phyloP scores from a whole-genome alignment of 2,888 invertebrate genomes.

The Phalera bucephala region DNA sequence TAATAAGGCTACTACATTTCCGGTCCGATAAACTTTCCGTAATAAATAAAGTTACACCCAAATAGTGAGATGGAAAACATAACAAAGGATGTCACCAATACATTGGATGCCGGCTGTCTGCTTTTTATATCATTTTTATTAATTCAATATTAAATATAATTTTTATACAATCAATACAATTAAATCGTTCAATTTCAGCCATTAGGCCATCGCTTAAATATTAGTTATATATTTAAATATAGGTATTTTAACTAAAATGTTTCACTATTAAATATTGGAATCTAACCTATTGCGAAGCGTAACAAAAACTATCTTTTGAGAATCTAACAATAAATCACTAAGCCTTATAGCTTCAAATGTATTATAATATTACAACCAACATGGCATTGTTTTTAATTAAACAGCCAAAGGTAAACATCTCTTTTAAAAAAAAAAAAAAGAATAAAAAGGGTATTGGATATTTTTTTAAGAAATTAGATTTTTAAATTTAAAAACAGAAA shows the following conservation, averaged over 20 bases:
- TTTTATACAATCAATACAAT: slow-evolving; percentile 58
- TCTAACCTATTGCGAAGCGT: slow-evolving; percentile 68
- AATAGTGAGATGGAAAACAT: slow-evolving; percentile 41
- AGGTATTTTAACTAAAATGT: slow-evolving; percentile 54
- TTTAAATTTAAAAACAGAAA: slow-evolving; percentile 17
- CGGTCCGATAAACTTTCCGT: slow-evolving; percentile 11
- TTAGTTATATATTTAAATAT: slow-evolving; percentile 35
- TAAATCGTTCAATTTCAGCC: slow-evolving; percentile 43
- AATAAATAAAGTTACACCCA: slow-evolving; percentile 26
- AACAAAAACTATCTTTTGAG: slow-evolving; percentile 66
- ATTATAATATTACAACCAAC: slow-evolving; percentile 48
- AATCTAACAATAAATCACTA: slow-evolving; percentile 73
- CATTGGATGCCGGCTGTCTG: slow-evolving; percentile 47
- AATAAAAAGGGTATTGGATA: too few species aligned
- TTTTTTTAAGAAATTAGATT: too few species aligned
- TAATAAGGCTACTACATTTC: background rate
- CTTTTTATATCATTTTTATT: slow-evolving; percentile 47
- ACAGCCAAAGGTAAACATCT: slow-evolving; percentile 28
- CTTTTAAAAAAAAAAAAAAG: slow-evolving; percentile 27
- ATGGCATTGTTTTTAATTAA: slow-evolving; percentile 38
- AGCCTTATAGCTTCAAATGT: slow-evolving; percentile 55
- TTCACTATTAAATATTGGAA: slow-evolving; percentile 58
- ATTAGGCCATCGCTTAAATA: slow-evolving; percentile 33
- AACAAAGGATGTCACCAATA: slow-evolving; percentile 41
- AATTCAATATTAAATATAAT: slow-evolving; percentile 48